Evolutionary conservation across 2,797 vertebrate genomes (phyloP), one percentile per base, ranked within the genome.

Genomic region (Malurus splendens): DNA sequence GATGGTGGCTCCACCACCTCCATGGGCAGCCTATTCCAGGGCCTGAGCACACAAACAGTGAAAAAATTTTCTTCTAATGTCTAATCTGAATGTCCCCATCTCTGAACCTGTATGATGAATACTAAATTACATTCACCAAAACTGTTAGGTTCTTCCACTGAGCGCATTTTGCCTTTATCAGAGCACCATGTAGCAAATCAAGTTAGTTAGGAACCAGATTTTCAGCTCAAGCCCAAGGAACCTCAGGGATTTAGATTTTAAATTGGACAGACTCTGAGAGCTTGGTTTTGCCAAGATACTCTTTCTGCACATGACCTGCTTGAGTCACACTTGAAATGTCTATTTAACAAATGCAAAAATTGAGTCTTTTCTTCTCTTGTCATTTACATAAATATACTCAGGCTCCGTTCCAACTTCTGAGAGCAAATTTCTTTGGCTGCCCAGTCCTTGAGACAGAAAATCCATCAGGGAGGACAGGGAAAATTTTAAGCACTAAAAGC

Each of bases 1-100:
- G 15, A 10, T 50, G 47, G 24, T 17, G 54, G 10, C 25, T 6
- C 14, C 67, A 36, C 15, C 9, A 8, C 1, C 10, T 6, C 13
- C 4, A 1, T 24, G 22, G 19, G 30, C 15, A 60, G 17, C 6
- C 27, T 2, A 25, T n/a, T 41, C 39, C 33, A 17, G 0, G 1
- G 22, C 47, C 36, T 32, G n/a, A 42, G 6, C 27, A 32, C 11
- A 4, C 5, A 20, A 27, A 36, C 9, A 60, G 1, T 5, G 41
- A 60, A 14, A 47, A 8, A 44, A 1, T 0, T 2, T 10, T 18
- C 7, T 32, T 38, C 13, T 20, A 0, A 17, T 12, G 18, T 4
- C 36, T 38, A 6, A 42, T 36, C 23, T 32, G 7, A 28, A 42
- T 28, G 1, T 48, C 9, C 18, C 5, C 28, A 24, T 24, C 19